These are phyloP conservation scores for Pygoscelis adeliae DNA, from an alignment of 2,113 vertebrate species.

Conservation along the genomic window DNA sequence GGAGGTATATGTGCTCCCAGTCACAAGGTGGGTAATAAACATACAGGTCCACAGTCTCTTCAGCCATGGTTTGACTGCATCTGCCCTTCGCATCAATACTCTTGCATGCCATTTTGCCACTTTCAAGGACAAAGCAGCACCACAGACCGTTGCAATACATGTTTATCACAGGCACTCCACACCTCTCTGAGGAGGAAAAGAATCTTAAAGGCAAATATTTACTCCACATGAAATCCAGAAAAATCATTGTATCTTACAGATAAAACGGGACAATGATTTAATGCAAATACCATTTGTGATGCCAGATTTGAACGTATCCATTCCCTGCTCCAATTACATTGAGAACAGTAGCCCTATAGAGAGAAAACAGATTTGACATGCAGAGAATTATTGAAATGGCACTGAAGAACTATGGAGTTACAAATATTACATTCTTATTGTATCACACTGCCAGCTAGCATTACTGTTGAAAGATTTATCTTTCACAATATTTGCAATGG, in stretches of 20 bases:
- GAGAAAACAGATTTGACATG: neutral
- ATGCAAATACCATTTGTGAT: neutral
- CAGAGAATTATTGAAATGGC: neutral
- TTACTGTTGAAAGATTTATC: neutral
- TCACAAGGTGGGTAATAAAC: neutral
- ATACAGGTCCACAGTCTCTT: neutral
- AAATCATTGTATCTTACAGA: neutral
- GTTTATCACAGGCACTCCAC: neutral
- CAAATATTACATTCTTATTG: neutral
- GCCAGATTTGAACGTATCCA: neutral
- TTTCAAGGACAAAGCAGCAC: neutral
- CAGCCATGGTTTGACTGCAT: rapidly evolving
- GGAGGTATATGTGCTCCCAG: neutral
- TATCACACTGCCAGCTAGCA: neutral
- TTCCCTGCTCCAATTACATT: neutral
- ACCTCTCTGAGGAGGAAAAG: neutral
- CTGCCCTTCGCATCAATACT: neutral
- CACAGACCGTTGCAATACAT: neutral
- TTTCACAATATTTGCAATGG: neutral
- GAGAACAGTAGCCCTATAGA: neutral
- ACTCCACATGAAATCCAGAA: neutral
- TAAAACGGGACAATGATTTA: neutral
- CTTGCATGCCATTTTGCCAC: neutral
- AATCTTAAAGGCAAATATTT: neutral
- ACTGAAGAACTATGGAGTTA: neutral